These are phyloP conservation scores for Cyprinodon tularosa DNA, from an alignment of 2,113 vertebrate genomes.

Conservation along the genomic window DNA sequence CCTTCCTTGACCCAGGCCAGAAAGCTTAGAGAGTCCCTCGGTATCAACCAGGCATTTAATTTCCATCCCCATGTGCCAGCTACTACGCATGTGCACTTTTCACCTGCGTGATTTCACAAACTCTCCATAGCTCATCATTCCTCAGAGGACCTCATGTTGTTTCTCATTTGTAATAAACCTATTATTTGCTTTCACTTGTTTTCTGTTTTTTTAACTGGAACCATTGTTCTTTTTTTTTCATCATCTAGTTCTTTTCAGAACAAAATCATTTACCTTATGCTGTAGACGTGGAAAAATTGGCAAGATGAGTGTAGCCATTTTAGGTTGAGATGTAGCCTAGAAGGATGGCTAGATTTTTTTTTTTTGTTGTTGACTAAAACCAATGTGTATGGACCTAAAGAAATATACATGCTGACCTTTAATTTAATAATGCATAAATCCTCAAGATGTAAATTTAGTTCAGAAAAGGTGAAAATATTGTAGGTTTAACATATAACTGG, in stretches of 20 bases:
- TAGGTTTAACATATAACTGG: slow-evolving; percentile 37
- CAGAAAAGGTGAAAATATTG: slow-evolving; percentile 21
- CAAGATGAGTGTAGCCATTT: slow-evolving; percentile 43
- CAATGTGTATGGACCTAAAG: slow-evolving; percentile 9
- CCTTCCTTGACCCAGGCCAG: slow-evolving; percentile 49
- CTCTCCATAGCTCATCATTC: slow-evolving; percentile 61
- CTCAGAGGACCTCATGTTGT: slow-evolving; percentile 54
- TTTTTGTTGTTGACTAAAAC: background rate
- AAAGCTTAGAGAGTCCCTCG: slow-evolving; percentile 43
- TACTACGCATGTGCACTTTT: slow-evolving; percentile 52
- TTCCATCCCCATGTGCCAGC: slow-evolving; percentile 55
- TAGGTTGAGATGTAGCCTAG: slow-evolving; percentile 51
- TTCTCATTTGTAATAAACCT: slow-evolving; percentile 23
- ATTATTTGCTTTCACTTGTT: slow-evolving; percentile 24
- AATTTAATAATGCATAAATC: slow-evolving; percentile 56
- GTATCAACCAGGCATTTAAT: slow-evolving; percentile 62
- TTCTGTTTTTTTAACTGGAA: slow-evolving; percentile 68
- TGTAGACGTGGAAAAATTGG: slow-evolving; percentile 20
- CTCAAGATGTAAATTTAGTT: slow-evolving; percentile 65
- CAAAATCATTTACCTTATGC: slow-evolving; percentile 23
- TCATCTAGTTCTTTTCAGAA: slow-evolving; percentile 23
- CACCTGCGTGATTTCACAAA: slow-evolving; percentile 52
- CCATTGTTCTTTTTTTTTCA: slow-evolving; percentile 39
- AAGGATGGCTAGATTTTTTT: slow-evolving; percentile 8
- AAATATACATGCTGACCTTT: slow-evolving; percentile 31